Base-by-base conservation (phyloP, 2,113 vertebrate species). In the Semnornis frantzii region DNA sequence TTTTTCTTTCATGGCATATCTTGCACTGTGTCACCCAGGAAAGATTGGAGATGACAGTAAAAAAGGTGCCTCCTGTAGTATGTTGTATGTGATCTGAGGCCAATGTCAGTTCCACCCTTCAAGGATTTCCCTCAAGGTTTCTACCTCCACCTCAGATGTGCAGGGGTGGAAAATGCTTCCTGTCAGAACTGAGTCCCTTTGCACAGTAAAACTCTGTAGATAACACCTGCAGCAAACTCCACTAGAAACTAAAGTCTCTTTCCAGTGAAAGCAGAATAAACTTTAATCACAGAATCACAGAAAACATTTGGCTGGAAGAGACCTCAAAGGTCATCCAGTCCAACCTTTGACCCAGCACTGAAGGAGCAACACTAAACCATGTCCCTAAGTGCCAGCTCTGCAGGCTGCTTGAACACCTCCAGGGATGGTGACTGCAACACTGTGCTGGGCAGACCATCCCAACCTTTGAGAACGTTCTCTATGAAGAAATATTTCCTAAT, bases 31-130 rank as follows among this genome's bases (percentile, higher is more conserved):
- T 89, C 92, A 79, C 60, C 5, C 0, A 44, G 54, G 54, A 69
- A 90, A 90, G 93, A 89, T 93, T 63, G 74, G 81, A 93, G 70
- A 18, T 91, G 91, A 95, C 94, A 92, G 81, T 90, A 91, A 96
- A 93, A 89, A 95, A 70, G 0, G 12, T 85, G 78, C 46, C 74
- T 95, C 74, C 33, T 7, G 42, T 48, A 63, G 21, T 73, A 60
- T 46, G 63, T 89, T 66, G 63, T 87, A 46, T 0, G 1, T 82
- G 91, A 94, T 96, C 92, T 92, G 70, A 96, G 81, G 81, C 70
- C 71, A 42, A 14, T 9, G 78, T 89, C 3, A 3, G 79, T 87
- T 87, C 74, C 68, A 68, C 60, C 64, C 46, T 54, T 77, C 78
- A 87, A 1, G 15, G 37, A 46, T 85, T 80, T 92, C 68, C 74